Percentiles rank a stretch among this genome's conserved stretches.
Conservation (phyloP, 2,888 invertebrate species). For the Synergus itoensis region DNA sequence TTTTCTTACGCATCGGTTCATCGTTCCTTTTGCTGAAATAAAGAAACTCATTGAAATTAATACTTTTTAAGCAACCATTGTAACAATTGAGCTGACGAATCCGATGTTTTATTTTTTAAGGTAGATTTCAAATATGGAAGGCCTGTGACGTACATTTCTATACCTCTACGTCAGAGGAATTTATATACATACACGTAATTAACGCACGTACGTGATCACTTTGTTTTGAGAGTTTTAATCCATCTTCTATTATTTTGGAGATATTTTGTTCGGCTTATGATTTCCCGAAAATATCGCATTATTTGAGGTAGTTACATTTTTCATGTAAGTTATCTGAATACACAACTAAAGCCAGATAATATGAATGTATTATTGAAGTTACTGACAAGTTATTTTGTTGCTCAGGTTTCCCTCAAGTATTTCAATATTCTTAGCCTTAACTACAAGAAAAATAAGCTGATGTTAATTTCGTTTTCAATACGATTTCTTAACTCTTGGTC, state of each 20-base stretch:
- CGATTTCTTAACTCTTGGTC: not conserved
- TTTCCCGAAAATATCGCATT: too few species aligned
- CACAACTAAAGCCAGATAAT: too few species aligned
- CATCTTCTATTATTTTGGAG: not conserved
- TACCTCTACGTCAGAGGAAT: not conserved
- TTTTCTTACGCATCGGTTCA: too few species aligned
- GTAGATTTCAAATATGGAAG: not conserved
- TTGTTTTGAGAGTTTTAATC: not conserved
- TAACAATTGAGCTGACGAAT: not conserved
- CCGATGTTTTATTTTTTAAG: not conserved
- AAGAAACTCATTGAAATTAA: too few species aligned
- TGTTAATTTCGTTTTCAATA: not conserved
- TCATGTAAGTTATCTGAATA: too few species aligned
- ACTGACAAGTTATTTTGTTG: too few species aligned
- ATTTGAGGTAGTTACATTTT: too few species aligned
- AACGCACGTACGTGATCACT: not conserved
- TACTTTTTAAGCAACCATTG: too few species aligned
- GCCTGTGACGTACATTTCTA: not conserved
- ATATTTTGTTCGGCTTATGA: too few species aligned
- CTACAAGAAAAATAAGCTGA: not conserved
- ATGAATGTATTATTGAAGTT: too few species aligned
- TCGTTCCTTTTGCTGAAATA: too few species aligned
- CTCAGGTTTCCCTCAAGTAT: not conserved
- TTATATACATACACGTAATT: not conserved
- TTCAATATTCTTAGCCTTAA: not conserved